Evolutionary conservation across 2,797 vertebrate species (phyloP), one percentile per base, ranked within the genome.

Genomic region (Arrhamphus sclerolepis): DNA sequence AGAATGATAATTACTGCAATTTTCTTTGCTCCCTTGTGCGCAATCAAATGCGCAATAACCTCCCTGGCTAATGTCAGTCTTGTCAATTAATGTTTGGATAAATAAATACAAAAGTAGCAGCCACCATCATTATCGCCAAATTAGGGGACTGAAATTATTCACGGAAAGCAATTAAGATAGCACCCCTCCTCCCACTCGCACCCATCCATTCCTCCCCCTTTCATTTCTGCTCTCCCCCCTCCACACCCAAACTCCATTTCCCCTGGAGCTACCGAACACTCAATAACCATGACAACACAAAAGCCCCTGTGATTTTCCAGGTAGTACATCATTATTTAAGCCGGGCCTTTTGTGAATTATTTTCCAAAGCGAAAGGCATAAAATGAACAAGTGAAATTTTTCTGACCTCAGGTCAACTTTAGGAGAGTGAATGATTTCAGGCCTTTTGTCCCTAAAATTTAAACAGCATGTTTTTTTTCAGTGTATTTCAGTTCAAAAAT

Each of bases 51-150:
- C 57, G 62, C 87, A 78, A 83, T 81, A 89, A 87, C 77, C 72
- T 59, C 81, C 72, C 66, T 63, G 57, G 85, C 82, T 86, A 88
- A 89, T 85, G 85, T 86, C 89, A 86, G 77, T 78, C 75, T 84
- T 83, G 88, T 90, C 90, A 91, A 91, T 92, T 91, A 89, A 90
- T 86, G 84, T 87, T 87, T 75, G 79, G 89, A 90, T 90, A 91
- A 91, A 92, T 91, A 92, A 92, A 92, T 88, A 90, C 87, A 90
- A 79, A 85, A 85, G 85, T 78, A 79, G 68, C 85, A 83, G 85
- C 86, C 74, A 75, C 83, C 72, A 83, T 89, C 89, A 91, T 93
- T 92, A 92, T 82, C 20, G 77, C 79, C 83, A 91, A 93, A 93
- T 93, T 92, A 89, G 83, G 79, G 75, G 82, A 76, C 77, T 60